Base-by-base conservation (phyloP, 2,888 invertebrate genomes). In the Heteromurus nitidus region DNA sequence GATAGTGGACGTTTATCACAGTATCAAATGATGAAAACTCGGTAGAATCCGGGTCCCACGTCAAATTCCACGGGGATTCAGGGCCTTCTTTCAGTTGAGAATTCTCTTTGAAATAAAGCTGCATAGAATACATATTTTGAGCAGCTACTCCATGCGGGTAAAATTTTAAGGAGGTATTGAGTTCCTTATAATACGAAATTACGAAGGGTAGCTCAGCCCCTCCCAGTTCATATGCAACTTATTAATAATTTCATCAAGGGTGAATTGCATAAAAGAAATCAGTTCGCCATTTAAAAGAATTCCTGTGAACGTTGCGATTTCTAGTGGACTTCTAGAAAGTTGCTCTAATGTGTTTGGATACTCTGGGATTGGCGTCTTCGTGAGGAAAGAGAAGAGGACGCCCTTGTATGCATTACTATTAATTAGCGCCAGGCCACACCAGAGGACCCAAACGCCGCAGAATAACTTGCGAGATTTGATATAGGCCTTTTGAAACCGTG, bases 351-450 rank as follows among this genome's bases (percentile, higher is more conserved):
- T 72, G 0, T 7, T 3, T 20, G 79, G 70, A 20, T 53, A 72
- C 1, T 1, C 31, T n/a, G 79, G 79, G 9, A 70, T 55, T 20
- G 55, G 36, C 9, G 47, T 2, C 30, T 70, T 64, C 0, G 79
- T 79, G 7, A 79, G 16, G 22, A 79, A 79, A 0, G 62, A 62
- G 44, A 79, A 79, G 70, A 79, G 70, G 53, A 42, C 30, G 1
- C 55, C 79, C 18, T 47, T 62, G 65, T 79, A 79, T 22, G 55
- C 44, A 7, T 79, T 62, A 26, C 47, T 50, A 20, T 70, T 11
- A 1, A 70, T 20, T 26, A 62, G 42, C 16, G 13, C 47, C 13
- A 31, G 3, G 9, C 62, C 13, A 1, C 31, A 28, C 77, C 77
- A 79, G 16, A 70, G 13, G 0, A 79, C 0, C 69, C 69, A 79